Conservation (phyloP, 2,888 invertebrate species). For the Odiellus spinosus region DNA sequence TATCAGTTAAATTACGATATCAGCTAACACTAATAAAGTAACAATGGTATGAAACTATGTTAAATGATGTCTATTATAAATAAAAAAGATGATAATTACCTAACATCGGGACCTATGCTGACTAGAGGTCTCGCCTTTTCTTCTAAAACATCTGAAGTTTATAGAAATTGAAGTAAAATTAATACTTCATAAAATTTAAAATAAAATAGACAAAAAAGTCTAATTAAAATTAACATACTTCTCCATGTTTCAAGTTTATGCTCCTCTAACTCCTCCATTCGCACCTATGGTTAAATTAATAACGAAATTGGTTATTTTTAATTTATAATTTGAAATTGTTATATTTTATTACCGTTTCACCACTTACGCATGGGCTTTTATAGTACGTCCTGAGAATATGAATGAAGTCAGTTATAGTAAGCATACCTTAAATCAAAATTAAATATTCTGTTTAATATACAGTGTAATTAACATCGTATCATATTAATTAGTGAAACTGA, state of each 20-base stretch:
- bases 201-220: not conserved
- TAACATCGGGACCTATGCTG: slow-evolving; percentile 79
- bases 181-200: not conserved
- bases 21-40: too few species aligned
- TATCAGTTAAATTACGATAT: too few species aligned
- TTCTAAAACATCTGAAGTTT: slow-evolving; percentile 55
- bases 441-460: slow-evolving; percentile 2
- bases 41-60: too few species aligned
- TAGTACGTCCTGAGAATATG: slow-evolving; percentile 96
- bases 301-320: not conserved
- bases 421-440: slow-evolving; percentile 44
- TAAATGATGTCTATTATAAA: too few species aligned
- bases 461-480: not conserved
- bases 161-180: slow-evolving; percentile 14
- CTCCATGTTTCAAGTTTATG: slow-evolving; percentile 94
- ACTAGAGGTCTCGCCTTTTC: slow-evolving; percentile 73
- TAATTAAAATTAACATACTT: slow-evolving; percentile 39
- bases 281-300: slow-evolving; percentile 35
- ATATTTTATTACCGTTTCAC: slow-evolving; percentile 1
- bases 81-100: slow-evolving; percentile 16
- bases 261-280: slow-evolving; percentile 93
- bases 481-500: slow-evolving; percentile 16
- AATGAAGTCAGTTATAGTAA: slow-evolving; percentile 98
- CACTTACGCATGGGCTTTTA: slow-evolving; percentile 49
- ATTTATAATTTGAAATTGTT: not conserved